Conservation (phyloP, 2,113 vertebrate species). For the Acanthochromis polyacanthus region DNA sequence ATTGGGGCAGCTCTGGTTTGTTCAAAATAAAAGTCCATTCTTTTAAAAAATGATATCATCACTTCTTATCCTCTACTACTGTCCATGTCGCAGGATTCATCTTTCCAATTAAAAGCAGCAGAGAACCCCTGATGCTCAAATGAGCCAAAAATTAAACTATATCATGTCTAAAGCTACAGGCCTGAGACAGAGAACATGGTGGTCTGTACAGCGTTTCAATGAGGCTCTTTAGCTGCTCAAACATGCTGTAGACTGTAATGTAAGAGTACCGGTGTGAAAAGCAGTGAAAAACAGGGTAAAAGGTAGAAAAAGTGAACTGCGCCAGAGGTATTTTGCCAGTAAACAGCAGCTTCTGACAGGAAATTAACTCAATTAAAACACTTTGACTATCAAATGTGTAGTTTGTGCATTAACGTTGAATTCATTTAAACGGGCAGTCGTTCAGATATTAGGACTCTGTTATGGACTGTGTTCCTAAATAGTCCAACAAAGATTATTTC, state of each 20-base stretch:
- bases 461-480: no score
- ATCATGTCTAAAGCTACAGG: slow-evolving; percentile 34
- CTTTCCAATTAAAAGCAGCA: slow-evolving; percentile 43
- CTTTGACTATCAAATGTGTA: neutral
- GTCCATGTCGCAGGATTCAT: slow-evolving; percentile 28
- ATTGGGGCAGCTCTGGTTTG: neutral
- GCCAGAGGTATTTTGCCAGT: no score
- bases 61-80: slow-evolving; percentile 10
- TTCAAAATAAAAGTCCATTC: slow-evolving; percentile 41
- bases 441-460: no score
- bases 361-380: no score
- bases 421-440: no score
- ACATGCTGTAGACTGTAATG: neutral
- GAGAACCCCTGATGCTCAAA: slow-evolving; percentile 42
- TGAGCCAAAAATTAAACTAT: slow-evolving; percentile 37
- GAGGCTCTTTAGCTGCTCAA: slow-evolving; percentile 2
- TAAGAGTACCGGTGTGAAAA: neutral
- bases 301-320: neutral
- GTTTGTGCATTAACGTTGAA: neutral
- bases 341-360: no score
- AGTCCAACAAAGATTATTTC: no score
- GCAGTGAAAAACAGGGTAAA: no score
- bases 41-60: neutral
- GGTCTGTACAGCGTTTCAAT: slow-evolving; percentile 26
- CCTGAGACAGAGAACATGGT: slow-evolving; percentile 27